Evolutionary conservation across 2,888 invertebrate species (phyloP).

Genomic region (Cephus pulcher): DNA sequence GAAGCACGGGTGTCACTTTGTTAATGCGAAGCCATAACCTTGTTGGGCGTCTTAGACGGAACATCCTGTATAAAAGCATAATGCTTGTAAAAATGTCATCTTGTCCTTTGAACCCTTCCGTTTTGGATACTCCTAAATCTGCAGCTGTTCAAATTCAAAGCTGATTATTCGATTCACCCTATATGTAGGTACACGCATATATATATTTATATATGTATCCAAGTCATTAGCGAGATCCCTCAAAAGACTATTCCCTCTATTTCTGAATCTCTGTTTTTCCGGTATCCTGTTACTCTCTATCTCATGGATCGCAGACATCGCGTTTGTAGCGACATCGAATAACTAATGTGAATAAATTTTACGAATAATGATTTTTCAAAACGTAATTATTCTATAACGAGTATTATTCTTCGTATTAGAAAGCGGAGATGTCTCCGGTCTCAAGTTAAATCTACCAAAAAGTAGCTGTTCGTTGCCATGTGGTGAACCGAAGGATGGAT

Average conservation of each 20-base stretch:
- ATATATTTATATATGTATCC: conserved; percentile 40
- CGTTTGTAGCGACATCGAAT: conserved; percentile 26
- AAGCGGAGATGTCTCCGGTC: conserved; percentile 14
- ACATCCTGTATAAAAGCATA: neutral
- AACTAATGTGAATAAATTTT: conserved; percentile 30
- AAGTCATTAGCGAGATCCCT: conserved; percentile 40
- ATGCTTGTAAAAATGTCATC: neutral
- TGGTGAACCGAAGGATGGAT: neutral
- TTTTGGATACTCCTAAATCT: neutral
- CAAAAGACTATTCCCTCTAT: neutral
- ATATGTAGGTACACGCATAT: conserved; percentile 15
- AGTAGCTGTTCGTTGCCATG: neutral
- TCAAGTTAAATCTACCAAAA: neutral
- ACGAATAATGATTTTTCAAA: conserved; percentile 18
- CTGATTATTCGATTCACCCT: conserved; percentile 28
- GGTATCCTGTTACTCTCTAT: neutral
- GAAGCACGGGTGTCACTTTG: neutral
- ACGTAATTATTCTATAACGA: conserved; percentile 18
- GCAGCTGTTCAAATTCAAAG: conserved; percentile 1
- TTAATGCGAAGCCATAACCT: neutral
- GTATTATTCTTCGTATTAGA: conserved; percentile 21
- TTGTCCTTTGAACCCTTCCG: neutral
- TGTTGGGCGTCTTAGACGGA: neutral
- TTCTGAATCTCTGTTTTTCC: neutral
- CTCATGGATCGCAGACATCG: conserved; percentile 19